Evolutionary conservation across 2,113 vertebrate species (phyloP).

Genomic region (Cottus gobio): DNA sequence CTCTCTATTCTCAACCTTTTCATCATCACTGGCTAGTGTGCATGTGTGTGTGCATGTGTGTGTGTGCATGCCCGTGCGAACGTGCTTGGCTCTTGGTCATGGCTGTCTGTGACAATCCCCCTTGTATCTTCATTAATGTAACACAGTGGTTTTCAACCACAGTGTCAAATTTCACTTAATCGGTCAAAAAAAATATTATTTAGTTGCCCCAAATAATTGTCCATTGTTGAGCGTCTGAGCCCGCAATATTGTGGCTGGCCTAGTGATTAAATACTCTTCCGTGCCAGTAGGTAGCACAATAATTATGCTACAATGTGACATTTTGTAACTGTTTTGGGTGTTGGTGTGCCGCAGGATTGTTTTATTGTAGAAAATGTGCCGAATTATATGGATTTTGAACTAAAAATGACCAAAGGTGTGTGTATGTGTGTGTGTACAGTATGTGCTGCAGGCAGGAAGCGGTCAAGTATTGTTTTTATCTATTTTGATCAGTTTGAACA

Average conservation of each 20-base stretch:
- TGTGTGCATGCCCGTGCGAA: neutral
- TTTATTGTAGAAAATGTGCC: neutral
- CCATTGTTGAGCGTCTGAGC: too few species aligned
- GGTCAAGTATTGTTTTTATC: neutral
- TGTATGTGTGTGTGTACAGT: neutral
- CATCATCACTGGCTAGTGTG: conserved; percentile 11
- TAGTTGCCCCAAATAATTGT: too few species aligned
- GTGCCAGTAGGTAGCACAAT: too few species aligned
- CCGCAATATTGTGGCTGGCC: too few species aligned
- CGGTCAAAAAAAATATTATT: too few species aligned
- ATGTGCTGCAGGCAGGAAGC: neutral
- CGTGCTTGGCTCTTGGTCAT: neutral
- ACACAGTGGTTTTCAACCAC: too few species aligned
- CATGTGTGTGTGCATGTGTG: conserved; percentile 6
- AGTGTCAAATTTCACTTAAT: too few species aligned
- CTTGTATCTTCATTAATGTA: conserved; percentile 31
- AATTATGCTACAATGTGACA: too few species aligned
- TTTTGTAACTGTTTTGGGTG: too few species aligned
- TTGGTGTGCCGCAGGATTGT: too few species aligned
- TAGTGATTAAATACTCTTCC: too few species aligned
- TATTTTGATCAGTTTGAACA: neutral
- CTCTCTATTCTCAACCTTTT: conserved; percentile 15
- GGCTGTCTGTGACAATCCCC: neutral
- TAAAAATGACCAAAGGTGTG: neutral
- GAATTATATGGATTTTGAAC: neutral